These are phyloP conservation scores for Noctua comes DNA, from an alignment of 2,888 invertebrate genomes.

Conservation along the genomic window DNA sequence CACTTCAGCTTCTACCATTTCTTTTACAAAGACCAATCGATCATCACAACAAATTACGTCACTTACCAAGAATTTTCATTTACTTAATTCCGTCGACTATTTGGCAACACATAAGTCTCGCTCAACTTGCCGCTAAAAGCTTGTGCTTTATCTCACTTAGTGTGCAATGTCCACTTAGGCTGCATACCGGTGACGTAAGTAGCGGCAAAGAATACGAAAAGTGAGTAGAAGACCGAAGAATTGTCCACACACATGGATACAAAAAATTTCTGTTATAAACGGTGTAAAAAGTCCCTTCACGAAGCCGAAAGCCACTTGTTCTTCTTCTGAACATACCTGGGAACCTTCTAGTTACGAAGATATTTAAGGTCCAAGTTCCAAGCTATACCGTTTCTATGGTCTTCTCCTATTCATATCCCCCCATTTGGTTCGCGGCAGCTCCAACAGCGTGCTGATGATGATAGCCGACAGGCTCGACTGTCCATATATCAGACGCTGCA, in stretches of 20 bases:
- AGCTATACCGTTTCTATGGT: background rate
- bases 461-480: too few relatives aligned
- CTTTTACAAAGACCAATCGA: background rate
- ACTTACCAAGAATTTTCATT: conserved; percentile 14
- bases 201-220: conserved; percentile 28
- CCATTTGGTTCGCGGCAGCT: too few relatives aligned
- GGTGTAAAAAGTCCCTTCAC: too few relatives aligned
- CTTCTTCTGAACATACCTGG: background rate
- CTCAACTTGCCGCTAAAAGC: conserved; percentile 42
- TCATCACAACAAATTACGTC: background rate
- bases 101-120: conserved; percentile 50
- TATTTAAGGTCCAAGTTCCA: too few relatives aligned
- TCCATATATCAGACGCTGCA: too few relatives aligned
- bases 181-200: conserved; percentile 52
- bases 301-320: too few relatives aligned
- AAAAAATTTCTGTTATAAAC: background rate
- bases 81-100: conserved; percentile 29
- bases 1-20: too few relatives aligned
- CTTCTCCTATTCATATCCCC: too few relatives aligned
- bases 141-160: conserved; percentile 57
- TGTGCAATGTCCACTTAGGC: conserved; percentile 64
- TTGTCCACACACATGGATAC: background rate
- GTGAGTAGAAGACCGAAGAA: background rate
- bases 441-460: too few relatives aligned
- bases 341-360: too few relatives aligned